Evolutionary conservation across 2,797 vertebrate species (phyloP).

Genomic region (Oreortyx pictus): DNA sequence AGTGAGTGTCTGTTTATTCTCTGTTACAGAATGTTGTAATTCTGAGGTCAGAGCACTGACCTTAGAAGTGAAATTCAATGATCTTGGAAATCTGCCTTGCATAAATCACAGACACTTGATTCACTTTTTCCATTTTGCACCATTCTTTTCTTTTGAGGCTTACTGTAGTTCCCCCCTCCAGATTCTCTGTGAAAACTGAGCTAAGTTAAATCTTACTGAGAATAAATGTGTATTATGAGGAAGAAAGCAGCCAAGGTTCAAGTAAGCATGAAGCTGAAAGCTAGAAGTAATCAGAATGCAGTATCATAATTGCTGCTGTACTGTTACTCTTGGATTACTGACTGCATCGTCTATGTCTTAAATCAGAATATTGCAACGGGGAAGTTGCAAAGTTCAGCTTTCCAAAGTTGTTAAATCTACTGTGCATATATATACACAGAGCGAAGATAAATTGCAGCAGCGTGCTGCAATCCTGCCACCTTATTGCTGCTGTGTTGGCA

Average conservation of each 20-base stretch:
- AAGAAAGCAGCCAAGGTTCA: neutral
- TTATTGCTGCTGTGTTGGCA: neutral
- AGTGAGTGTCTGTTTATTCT: constrained; percentile 47
- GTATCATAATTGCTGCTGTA: neutral
- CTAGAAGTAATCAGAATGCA: neutral
- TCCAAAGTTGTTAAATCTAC: neutral
- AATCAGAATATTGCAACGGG: neutral
- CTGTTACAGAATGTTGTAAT: constrained; percentile 2
- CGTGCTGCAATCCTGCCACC: neutral
- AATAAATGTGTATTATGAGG: neutral
- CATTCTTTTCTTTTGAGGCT: neutral
- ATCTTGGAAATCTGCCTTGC: constrained; percentile 49
- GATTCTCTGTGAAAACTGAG: neutral
- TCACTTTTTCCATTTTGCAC: constrained; percentile 32
- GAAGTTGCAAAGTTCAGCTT: constrained; percentile 5
- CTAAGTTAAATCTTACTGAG: neutral
- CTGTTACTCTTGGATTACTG: constrained; percentile 8
- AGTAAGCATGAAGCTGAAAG: neutral
- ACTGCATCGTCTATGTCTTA: neutral
- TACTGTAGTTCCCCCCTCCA: neutral
- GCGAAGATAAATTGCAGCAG: neutral
- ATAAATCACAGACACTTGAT: constrained; percentile 38
- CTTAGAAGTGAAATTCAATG: constrained; percentile 49
- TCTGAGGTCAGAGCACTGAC: neutral
- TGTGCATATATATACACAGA: neutral